A percentile compares a stretch with the other conserved stretches of the same genome.
Evolutionary conservation across 2,888 invertebrate species (phyloP).

Genomic region (Xestia ashworthii): DNA sequence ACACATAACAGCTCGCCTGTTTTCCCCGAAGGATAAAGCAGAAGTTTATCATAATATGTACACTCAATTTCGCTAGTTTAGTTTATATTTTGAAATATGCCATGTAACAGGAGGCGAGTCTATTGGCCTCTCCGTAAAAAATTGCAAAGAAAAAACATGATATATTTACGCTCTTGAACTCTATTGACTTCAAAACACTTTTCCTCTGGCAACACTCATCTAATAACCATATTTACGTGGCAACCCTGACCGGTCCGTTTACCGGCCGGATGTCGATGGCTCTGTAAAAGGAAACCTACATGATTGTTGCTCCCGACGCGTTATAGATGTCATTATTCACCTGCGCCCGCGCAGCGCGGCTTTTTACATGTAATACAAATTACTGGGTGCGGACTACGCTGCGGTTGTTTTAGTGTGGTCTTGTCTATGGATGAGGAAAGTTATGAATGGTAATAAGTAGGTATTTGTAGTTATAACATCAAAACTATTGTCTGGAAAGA

Average conservation of each 20-base stretch:
- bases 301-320: conserved; percentile 82
- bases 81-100: background rate
- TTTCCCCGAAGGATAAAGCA: background rate
- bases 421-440: conserved; percentile 19
- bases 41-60: background rate
- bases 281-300: conserved; percentile 83
- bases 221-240: conserved; percentile 41
- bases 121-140: background rate
- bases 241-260: conserved; percentile 71
- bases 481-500: too few relatives aligned
- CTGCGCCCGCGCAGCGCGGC: conserved; percentile 65
- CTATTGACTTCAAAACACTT: background rate
- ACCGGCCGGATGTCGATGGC: conserved; percentile 84
- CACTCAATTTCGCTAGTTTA: background rate
- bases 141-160: background rate
- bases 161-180: background rate
- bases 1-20: background rate
- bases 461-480: too few relatives aligned
- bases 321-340: conserved; percentile 86
- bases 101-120: background rate
- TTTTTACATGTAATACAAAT: conserved; percentile 68
- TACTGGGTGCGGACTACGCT: conserved; percentile 52
- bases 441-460: too few relatives aligned
- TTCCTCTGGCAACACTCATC: conserved; percentile 43
- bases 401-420: conserved; percentile 39